Evolutionary conservation across 2,797 vertebrate genomes (phyloP), one percentile per base, ranked within the genome.

Genomic region (Argyrosomus regius): DNA sequence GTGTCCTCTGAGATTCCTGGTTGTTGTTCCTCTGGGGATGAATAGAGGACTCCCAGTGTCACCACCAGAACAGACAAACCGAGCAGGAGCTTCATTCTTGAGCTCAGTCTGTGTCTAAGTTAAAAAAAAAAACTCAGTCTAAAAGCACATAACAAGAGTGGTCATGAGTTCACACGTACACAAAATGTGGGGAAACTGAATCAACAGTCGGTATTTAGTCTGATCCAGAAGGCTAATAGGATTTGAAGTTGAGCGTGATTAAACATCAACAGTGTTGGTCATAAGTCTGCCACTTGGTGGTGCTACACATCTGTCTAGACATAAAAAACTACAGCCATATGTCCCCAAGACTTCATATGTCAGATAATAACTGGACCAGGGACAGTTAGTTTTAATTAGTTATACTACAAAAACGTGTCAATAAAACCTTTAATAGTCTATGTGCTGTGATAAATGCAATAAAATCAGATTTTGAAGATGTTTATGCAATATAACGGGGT

Each of bases 51-150:
- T 0, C 87, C 94, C 83, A 97, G 72, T 13, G 89, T 94, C 5
- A 90, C 83, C 80, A 95, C 31, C 3, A 91, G 65, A 18, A 94
- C 89, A 50, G 88, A 39, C 80, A 95, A 83, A 81, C 94, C 28
- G 48, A 96, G 87, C 71, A 93, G 85, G 3, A 52, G 52, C 93
- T 92, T 96, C 97, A 98, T 98, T 62, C 78, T 96, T 80, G 72
- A 82, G 71, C 72, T 72, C 60, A 8, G 79, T 48, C 50, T 63
- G 58, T 17, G 9, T 22, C 59, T 43, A 20, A 18, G 12, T 35
- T 8, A 39, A 0, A 5, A n/a, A 48, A 0, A 5, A n/a, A 48
- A 60, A 48, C 18, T 68, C 0, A 6, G 2, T 73, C 83, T 90
- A 74, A 60, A 81, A 82, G 4, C 18, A 61, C 6, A 31, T 3